These are phyloP conservation scores for Pelvicachromis taeniatus DNA, from an alignment of 2,113 vertebrate genomes.

Conservation along the genomic window DNA sequence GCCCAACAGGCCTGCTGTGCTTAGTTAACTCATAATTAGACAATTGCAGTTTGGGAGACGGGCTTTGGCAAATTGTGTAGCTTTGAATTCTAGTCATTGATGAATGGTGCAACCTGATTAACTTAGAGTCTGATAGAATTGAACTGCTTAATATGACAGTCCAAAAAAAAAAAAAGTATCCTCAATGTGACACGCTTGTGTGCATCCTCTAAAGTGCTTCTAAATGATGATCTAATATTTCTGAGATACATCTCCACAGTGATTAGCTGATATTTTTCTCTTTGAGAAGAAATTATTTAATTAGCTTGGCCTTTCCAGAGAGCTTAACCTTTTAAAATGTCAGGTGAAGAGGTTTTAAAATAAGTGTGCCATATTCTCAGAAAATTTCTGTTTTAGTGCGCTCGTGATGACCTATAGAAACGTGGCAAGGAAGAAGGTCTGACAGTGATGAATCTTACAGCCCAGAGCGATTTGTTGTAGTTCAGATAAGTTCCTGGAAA, in stretches of 20 bases:
- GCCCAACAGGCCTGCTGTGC: neutral
- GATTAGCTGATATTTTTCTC: constrained; percentile 44
- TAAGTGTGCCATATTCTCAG: constrained; percentile 52
- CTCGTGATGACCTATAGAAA: constrained; percentile 51
- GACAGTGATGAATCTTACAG: constrained; percentile 60
- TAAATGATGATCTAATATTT: constrained; percentile 45
- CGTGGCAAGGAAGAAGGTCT: constrained; percentile 26
- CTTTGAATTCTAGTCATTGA: neutral
- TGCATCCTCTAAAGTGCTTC: neutral
- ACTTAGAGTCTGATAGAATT: neutral
- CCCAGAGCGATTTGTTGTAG: constrained; percentile 46
- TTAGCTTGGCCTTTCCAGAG: constrained; percentile 64
- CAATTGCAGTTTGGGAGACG: neutral
- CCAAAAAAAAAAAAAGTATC: neutral
- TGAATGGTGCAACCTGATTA: neutral
- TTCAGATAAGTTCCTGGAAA: constrained; percentile 32
- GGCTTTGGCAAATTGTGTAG: neutral
- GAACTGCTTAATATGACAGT: neutral
- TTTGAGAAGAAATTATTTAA: constrained; percentile 61
- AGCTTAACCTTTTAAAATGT: constrained; percentile 74
- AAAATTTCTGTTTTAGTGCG: constrained; percentile 46
- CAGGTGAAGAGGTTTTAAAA: constrained; percentile 60
- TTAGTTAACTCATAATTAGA: neutral
- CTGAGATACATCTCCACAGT: constrained; percentile 21
- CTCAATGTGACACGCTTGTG: neutral